phyloP scores from a whole-genome alignment of 2,888 invertebrate species.

The Synergus japonicus region DNA sequence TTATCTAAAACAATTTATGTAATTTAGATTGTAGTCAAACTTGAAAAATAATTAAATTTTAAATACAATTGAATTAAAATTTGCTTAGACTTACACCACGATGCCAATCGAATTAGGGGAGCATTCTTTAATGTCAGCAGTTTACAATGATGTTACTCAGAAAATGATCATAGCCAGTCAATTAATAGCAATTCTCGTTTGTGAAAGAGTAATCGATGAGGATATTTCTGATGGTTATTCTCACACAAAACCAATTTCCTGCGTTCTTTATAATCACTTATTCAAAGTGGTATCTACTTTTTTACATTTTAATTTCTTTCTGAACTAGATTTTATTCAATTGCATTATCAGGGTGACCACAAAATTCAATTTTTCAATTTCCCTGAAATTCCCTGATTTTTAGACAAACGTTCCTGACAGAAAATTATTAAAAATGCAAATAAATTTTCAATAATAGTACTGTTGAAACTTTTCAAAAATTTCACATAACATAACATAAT shows the following conservation, averaged over 20 bases:
- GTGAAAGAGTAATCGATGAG: constrained; percentile 83
- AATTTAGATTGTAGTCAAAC: background rate
- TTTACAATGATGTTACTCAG: constrained; percentile 84
- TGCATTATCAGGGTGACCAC: no score
- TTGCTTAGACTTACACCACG: constrained; percentile 82
- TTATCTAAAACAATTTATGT: background rate
- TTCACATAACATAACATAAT: no score
- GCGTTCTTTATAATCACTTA: constrained; percentile 86
- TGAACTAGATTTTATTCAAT: background rate
- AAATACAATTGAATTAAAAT: background rate
- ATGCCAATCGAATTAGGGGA: constrained; percentile 82
- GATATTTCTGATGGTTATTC: constrained; percentile 86
- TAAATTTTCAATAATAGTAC: no score
- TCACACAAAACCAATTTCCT: constrained; percentile 84
- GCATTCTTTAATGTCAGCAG: constrained; percentile 78
- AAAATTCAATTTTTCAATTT: no score
- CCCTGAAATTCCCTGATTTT: no score
- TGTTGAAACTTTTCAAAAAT: no score
- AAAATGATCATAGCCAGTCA: constrained; percentile 84
- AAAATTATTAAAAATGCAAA: no score
- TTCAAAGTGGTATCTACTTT: constrained; percentile 80
- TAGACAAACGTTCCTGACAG: no score
- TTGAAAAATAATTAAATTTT: constrained; percentile 18
- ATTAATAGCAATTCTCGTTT: constrained; percentile 82
- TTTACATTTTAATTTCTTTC: background rate